Base-by-base conservation (phyloP, 2,888 invertebrate species). In the Hypselothyrea guttata region DNA sequence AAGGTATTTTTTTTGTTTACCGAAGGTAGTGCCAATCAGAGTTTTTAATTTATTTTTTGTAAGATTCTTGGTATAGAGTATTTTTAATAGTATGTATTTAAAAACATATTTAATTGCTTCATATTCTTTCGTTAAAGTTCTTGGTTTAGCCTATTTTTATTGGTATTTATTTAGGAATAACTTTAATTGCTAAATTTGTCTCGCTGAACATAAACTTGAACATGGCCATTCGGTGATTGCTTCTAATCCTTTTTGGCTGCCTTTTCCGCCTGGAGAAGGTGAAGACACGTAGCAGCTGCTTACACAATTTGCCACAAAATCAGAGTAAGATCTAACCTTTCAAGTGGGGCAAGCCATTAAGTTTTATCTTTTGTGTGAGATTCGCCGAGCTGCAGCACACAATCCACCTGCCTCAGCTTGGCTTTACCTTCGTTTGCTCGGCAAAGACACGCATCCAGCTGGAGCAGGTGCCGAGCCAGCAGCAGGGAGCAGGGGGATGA, bases 261-360 rank as follows among this genome's bases (percentile, higher is more conserved):
- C 11, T 16, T 28, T 22, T 12, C 16, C 16, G 33, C 27, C 47
- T 31, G 16, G 18, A 15, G 35, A 5, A 11, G n/a, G n/a, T n/a
- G 22, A 22, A 22, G 3, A 22, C 22, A 22, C 22, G 22, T 22
- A 15, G 11, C 57, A 57, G 62, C 57, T 55, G 69, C 61, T 53
- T 62, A 47, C 55, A 60, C 75, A 64, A 79, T 75, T 76, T 71
- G 62, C 65, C 81, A 54, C 56, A 46, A 69, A 77, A 81, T 77
- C 77, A 74, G 66, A 74, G 75, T 66, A 38, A 58, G 61, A 76
- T 74, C 69, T 77, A 77, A 61, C 57, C 75, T 75, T 69, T 67
- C 56, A 59, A 76, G 76, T 73, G 81, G 63, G 57, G 56, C 67
- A 64, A 59, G 42, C 76, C 76, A 76, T 76, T 76, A 76, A 71